Evolutionary conservation across 2,113 vertebrate species (phyloP), one percentile per base, ranked within the genome.

Genomic region (Hyperoodon ampullatus): DNA sequence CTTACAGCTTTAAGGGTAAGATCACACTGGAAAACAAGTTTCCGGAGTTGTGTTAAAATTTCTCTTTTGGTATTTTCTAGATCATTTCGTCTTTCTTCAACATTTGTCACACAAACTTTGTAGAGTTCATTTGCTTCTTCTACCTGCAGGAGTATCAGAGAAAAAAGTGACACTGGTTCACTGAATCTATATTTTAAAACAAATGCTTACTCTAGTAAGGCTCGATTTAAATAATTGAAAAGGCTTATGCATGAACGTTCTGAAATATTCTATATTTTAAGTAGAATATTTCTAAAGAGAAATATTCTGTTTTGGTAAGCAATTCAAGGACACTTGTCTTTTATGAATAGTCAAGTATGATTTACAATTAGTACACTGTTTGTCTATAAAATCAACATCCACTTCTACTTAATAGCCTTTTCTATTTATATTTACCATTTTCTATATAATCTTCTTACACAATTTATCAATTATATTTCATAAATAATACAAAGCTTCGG

Each of bases 1-100:
- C 99, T 99, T 98, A 99, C 99, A 85, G 99, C 99, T 97, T 99
- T 99, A 90, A 99, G 99, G 71, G 99, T 99, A 94, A 99, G 99
- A 98, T 99, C 99, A 90, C 99, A 99, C 97, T 99, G 99, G 95
- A 99, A 99, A 97, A 99, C 99, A 98, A 99, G 99, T 97, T 99
- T 99, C 90, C 99, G 99, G 93, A 99, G 98, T 98, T 99, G 99
- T 66, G 99, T 98, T 98, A 99, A 98, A 90, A 99, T 99, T 94
- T 99, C 99, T 77, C 99, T 99, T 98, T 99, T 99, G 94, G 99
- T 98, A 97, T 98, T 99, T 98, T 99, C 99, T 97, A 99, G 97
- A 84, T 99, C 96, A 65, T 98, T 99, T 98, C 99, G 98, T 98
- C 99, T 99, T 97, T 99, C 99, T 89, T 99, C 99, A 30, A 99